Evolutionary conservation across 2,113 vertebrate species (phyloP).

Genomic region (Aegotheles bennettii): DNA sequence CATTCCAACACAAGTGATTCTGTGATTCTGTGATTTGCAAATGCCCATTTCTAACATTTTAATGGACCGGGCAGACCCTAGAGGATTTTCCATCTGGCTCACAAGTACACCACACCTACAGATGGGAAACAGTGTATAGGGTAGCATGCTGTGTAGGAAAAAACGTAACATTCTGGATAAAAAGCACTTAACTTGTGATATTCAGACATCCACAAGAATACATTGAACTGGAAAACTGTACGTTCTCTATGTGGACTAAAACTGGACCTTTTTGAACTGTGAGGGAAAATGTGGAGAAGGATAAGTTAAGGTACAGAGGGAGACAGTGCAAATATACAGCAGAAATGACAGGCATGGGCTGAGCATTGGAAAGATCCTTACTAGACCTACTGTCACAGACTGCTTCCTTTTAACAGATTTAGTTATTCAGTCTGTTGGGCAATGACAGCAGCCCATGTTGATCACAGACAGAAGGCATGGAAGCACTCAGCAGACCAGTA

Average conservation of each 20-base stretch:
- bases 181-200: not conserved
- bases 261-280: not conserved
- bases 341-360: not conserved
- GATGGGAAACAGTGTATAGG: not conserved
- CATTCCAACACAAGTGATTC: too few species aligned
- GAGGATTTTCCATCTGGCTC: not conserved
- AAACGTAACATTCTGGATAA: not conserved
- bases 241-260: not conserved
- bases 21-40: too few species aligned
- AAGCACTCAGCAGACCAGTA: not conserved
- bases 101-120: not conserved
- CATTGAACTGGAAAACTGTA: not conserved
- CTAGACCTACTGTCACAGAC: not conserved
- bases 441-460: not conserved
- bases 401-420: not conserved
- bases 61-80: not conserved
- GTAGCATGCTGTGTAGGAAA: not conserved
- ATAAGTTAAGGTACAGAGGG: not conserved
- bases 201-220: not conserved
- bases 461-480: not conserved
- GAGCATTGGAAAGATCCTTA: not conserved
- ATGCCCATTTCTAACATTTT: not conserved
- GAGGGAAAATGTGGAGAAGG: accelerated
- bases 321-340: not conserved
- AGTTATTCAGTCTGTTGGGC: not conserved